Evolutionary conservation across 2,113 vertebrate species (phyloP).

Genomic region (Trachemys scripta): DNA sequence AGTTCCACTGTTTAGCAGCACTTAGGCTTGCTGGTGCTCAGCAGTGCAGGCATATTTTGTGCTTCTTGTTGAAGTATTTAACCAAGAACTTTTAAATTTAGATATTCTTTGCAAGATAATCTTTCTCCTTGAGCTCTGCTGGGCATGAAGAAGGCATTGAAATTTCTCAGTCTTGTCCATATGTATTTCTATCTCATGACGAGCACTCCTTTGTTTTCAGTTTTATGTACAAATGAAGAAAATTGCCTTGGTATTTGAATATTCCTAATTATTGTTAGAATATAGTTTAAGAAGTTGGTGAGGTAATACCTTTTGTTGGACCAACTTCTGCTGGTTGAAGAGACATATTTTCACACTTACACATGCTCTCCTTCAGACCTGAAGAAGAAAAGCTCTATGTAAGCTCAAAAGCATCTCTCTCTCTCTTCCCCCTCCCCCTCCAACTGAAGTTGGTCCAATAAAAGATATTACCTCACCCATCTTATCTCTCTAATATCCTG

Average conservation of each 20-base stretch:
- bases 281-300: neutral
- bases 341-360: too few relatives aligned
- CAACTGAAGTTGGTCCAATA: too few relatives aligned
- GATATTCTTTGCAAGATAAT: neutral
- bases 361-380: too few relatives aligned
- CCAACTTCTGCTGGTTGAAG: neutral
- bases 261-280: neutral
- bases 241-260: neutral
- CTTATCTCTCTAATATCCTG: too few relatives aligned
- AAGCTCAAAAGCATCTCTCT: too few relatives aligned
- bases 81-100: neutral
- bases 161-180: neutral
- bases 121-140: neutral
- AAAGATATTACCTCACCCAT: too few relatives aligned
- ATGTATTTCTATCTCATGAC: neutral
- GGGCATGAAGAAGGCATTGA: neutral
- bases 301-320: neutral
- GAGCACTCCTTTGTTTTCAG: neutral
- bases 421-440: too few relatives aligned
- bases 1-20: neutral
- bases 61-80: neutral
- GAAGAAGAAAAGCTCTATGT: too few relatives aligned
- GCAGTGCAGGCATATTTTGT: neutral
- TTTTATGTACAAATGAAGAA: neutral
- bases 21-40: neutral